These are phyloP conservation scores for Siderastrea siderea DNA, from an alignment of 92 coral and sea anemone genomes.

Conservation along the genomic window DNA sequence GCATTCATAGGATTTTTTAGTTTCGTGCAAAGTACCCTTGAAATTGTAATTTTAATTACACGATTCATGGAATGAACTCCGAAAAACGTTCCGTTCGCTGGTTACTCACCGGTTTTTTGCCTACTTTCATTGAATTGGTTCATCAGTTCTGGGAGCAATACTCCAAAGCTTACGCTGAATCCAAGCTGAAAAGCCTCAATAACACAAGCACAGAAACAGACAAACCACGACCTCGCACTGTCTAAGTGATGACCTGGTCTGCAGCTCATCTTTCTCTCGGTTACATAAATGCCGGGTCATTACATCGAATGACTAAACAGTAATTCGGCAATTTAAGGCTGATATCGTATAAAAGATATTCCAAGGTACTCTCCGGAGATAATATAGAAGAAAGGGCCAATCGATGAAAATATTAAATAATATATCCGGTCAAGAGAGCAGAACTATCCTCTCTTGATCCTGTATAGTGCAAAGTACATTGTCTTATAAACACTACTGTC, in stretches of 20 bases:
- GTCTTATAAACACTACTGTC: too few relatives aligned
- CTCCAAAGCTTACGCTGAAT: conserved; percentile 9
- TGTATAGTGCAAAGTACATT: too few relatives aligned
- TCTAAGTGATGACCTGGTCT: conserved; percentile 1
- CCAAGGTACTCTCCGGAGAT: too few relatives aligned
- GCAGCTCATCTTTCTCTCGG: not conserved
- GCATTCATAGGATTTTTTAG: too few relatives aligned
- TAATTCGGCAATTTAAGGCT: too few relatives aligned
- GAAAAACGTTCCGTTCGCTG: not conserved
- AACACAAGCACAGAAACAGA: conserved; percentile 1
- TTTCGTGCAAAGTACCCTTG: not conserved
- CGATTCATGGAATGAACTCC: not conserved
- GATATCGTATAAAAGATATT: too few relatives aligned
- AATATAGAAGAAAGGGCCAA: too few relatives aligned
- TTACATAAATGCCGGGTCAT: too few relatives aligned
- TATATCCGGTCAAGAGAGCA: too few relatives aligned
- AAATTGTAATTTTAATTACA: not conserved
- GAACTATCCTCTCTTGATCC: too few relatives aligned
- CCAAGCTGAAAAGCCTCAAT: not conserved
- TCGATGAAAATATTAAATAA: too few relatives aligned
- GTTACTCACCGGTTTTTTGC: conserved; percentile 6
- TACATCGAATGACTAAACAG: too few relatives aligned
- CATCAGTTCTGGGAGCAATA: conserved; percentile 30
- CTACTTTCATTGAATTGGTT: not conserved
- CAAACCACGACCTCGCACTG: conserved; percentile 26